phyloP scores from a whole-genome alignment of 2,888 invertebrate genomes.

The Dorcus hopei region DNA sequence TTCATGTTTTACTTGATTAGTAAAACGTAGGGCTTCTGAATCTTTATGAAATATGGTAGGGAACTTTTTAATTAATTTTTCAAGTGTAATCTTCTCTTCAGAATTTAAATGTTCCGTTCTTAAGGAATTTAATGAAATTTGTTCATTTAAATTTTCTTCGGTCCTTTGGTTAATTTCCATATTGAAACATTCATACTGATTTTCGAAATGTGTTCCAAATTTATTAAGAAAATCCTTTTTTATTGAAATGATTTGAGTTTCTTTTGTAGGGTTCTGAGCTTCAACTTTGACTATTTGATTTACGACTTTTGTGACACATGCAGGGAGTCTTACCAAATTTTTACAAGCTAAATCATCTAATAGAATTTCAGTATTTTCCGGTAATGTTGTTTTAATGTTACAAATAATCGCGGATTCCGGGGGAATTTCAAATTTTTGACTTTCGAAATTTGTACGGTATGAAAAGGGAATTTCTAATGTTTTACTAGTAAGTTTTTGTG shows the following conservation, averaged over 20 bases:
- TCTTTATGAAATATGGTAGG: slow-evolving; percentile 5
- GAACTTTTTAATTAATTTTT: slow-evolving; percentile 8
- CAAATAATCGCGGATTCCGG: not conserved
- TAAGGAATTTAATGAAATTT: not conserved
- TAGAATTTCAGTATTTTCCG: slow-evolving; percentile 2
- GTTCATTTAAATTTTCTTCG: not conserved
- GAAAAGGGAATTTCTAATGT: not conserved
- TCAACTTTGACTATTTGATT: slow-evolving; percentile 1
- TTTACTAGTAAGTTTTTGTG: slow-evolving; percentile 7
- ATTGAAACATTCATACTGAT: slow-evolving; percentile 7
- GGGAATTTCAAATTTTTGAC: slow-evolving; percentile 8
- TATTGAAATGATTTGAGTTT: not conserved
- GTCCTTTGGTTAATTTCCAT: no score
- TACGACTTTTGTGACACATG: not conserved
- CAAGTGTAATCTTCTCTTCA: slow-evolving; percentile 7
- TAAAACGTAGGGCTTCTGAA: slow-evolving; percentile 2
- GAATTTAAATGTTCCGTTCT: slow-evolving; percentile 6
- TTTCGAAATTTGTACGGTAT: not conserved
- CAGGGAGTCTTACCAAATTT: not conserved
- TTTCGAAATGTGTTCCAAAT: not conserved
- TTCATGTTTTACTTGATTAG: slow-evolving; percentile 11
- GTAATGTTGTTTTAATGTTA: slow-evolving; percentile 1
- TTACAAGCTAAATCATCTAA: not conserved
- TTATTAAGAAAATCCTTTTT: not conserved
- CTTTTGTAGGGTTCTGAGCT: not conserved